A percentile compares a stretch with the other conserved stretches of the same genome.
phyloP scores from a whole-genome alignment of 2,113 vertebrate genomes.

The Addax nasomaculatus region DNA sequence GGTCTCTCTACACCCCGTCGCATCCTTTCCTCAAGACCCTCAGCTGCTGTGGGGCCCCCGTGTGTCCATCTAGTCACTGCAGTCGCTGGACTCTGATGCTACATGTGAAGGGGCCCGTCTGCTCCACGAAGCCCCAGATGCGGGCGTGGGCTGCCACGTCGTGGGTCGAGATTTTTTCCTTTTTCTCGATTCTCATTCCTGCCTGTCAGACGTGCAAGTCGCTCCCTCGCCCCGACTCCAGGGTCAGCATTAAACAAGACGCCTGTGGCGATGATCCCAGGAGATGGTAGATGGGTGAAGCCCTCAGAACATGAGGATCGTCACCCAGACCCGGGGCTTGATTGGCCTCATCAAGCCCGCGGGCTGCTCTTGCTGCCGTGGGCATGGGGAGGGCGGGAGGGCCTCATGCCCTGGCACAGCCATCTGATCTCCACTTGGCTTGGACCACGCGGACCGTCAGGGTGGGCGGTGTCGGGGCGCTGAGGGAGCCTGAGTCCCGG shows the following conservation, averaged over 20 bases:
- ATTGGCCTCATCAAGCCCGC: not conserved
- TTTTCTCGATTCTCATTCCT: not conserved
- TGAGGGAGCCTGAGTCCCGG: not conserved
- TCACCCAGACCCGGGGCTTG: not conserved
- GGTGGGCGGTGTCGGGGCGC: accelerated
- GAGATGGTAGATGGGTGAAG: not conserved
- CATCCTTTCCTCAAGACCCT: not conserved
- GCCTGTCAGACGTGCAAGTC: not conserved
- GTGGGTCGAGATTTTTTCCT: too few relatives aligned
- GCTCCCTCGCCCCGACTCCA: accelerated
- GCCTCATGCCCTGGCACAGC: not conserved
- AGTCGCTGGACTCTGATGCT: accelerated
- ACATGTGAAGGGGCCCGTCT: accelerated
- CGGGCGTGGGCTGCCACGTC: accelerated
- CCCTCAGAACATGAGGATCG: not conserved
- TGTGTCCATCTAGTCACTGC: accelerated
- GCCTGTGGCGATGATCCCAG: not conserved
- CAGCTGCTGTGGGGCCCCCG: accelerated
- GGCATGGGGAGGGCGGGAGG: accelerated
- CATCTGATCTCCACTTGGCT: not conserved
- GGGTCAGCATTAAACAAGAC: not conserved
- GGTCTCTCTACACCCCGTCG: not conserved
- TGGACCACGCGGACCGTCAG: not conserved
- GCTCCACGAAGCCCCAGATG: accelerated
- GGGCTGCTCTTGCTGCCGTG: accelerated